Base-by-base conservation (phyloP, 2,888 invertebrate genomes). In the Artemia sinica region DNA sequence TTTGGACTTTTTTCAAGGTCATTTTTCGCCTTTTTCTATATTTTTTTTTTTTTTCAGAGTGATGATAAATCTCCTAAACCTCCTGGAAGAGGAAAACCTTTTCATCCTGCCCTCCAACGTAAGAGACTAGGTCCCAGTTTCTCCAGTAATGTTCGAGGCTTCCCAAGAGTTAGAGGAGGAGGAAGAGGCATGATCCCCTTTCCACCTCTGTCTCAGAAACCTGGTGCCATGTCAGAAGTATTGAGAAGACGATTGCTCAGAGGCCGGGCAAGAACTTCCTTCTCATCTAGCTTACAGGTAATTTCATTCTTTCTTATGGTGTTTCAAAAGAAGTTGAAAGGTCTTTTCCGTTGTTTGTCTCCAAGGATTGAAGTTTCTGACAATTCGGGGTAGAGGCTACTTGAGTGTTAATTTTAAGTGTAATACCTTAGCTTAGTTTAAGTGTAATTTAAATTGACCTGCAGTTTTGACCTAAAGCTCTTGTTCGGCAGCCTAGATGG, bases 231-330 rank as follows among this genome's bases (percentile, higher is more conserved):
- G 28, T 28, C 49, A 13, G 67, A 67, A 11, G 28, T 18, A 49
- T 50, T 67, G 51, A 69, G 69, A 50, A 68, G 66, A 28, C 67
- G 69, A 50, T 49, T 66, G 18, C 50, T 49, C 28, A 58, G 28
- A 10, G 63, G 63, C 14, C 68, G 49, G 28, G 52, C 67, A n/a
- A 67, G 67, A 69, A 69, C 63, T 13, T 50, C 51, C n/a, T 66
- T 67, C 8, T 65, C 68, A 51, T 67, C 68, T 49, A 68, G 70
- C 10, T 68, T 69, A 28, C 69, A 69, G 58, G 69, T 69, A 28
- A 69, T 65, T 8, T 8, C 8, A 18, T 58, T 11, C 41, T 41
- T 41, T 41, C 3, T 41, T 41, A 41, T 41, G 41, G 2, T 41
- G 2, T 41, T 41, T 41, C 41, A 41, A 41, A 41, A 41, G 41